Evolutionary conservation across 2,888 invertebrate species (phyloP).

Genomic region (Spilarctia lutea): DNA sequence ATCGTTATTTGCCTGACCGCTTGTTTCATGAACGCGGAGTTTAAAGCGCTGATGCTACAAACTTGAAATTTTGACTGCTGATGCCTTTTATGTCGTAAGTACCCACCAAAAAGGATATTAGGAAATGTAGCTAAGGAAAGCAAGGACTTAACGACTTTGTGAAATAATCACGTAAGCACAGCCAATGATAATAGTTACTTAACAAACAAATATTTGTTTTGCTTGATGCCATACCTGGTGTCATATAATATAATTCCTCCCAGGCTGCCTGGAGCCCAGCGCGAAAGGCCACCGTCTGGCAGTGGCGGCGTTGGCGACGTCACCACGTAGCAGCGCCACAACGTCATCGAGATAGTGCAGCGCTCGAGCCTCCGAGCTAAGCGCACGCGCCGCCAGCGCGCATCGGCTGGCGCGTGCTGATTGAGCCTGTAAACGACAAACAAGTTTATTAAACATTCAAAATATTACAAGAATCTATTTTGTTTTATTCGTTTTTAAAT

Average conservation of each 20-base stretch:
- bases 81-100: too few species aligned
- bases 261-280: slow-evolving; percentile 67
- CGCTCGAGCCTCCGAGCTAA: slow-evolving; percentile 79
- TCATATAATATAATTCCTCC: slow-evolving; percentile 77
- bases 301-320: slow-evolving; percentile 71
- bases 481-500: background rate
- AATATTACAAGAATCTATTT: background rate
- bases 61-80: too few species aligned
- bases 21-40: too few species aligned
- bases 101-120: too few species aligned
- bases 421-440: slow-evolving; percentile 61
- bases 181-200: too few species aligned
- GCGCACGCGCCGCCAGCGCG: slow-evolving; percentile 77
- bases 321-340: slow-evolving; percentile 83
- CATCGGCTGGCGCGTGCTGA: slow-evolving; percentile 76
- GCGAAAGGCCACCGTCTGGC: slow-evolving; percentile 80
- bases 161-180: too few species aligned
- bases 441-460: background rate
- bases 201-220: background rate
- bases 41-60: too few species aligned
- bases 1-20: too few species aligned
- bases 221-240: slow-evolving; percentile 43
- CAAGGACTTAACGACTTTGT: too few species aligned
- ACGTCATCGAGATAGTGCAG: slow-evolving; percentile 86
- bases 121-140: too few species aligned